Evolutionary conservation across 2,113 vertebrate species (phyloP).

Genomic region (Nerophis ophidion): DNA sequence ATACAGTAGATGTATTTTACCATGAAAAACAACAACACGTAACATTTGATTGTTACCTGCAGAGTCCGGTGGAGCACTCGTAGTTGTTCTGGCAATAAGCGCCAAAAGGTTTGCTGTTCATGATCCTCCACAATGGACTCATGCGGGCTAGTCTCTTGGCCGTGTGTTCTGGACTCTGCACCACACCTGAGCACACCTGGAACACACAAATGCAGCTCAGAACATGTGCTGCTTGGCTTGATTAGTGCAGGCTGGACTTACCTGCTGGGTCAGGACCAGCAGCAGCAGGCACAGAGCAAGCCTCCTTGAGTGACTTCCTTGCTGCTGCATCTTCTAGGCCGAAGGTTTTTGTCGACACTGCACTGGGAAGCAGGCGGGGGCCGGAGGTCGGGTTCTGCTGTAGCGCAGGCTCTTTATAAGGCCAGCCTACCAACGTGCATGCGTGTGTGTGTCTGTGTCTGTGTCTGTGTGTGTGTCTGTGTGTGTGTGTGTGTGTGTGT

Average conservation of each 20-base stretch:
- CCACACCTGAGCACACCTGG: slow-evolving; percentile 48
- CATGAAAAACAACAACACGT: too few relatives aligned
- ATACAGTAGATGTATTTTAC: neutral
- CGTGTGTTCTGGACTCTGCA: neutral
- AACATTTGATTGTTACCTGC: slow-evolving; percentile 52
- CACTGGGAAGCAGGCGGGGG: neutral
- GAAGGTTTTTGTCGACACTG: neutral
- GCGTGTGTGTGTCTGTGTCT: neutral
- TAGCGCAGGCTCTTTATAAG: neutral
- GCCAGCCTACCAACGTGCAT: neutral
- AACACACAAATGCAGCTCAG: neutral
- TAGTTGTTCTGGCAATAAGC: slow-evolving; percentile 73
- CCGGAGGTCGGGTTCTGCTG: neutral
- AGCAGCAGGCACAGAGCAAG: neutral
- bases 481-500: too few relatives aligned
- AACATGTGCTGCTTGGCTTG: too few relatives aligned
- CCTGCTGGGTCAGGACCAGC: neutral
- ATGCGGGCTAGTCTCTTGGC: slow-evolving; percentile 50
- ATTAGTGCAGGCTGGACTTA: neutral
- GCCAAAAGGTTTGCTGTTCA: slow-evolving; percentile 71
- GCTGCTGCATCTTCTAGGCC: neutral
- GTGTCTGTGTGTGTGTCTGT: neutral
- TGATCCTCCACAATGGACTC: slow-evolving; percentile 73
- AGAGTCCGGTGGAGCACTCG: slow-evolving; percentile 71
- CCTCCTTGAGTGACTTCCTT: neutral